A percentile compares a stretch with the other conserved stretches of the same genome.
phyloP scores from a whole-genome alignment of 2,797 vertebrate species.

The Chromis chromis region DNA sequence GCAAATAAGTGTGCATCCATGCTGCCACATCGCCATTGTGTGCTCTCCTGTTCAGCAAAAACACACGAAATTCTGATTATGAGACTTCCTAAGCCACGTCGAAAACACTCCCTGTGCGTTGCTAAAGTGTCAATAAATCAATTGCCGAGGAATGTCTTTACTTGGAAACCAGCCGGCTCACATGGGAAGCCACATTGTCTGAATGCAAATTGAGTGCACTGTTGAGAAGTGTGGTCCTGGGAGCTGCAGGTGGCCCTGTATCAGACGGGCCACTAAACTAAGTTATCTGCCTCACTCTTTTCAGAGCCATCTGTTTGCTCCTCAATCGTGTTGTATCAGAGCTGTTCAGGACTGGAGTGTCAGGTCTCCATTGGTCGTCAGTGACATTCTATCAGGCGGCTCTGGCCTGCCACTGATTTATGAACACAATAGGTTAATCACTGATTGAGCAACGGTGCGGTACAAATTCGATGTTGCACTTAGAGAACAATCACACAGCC shows the following conservation, averaged over 20 bases:
- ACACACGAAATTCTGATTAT: neutral
- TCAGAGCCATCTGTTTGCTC: conserved; percentile 66
- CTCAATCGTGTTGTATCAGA: conserved; percentile 59
- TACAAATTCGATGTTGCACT: conserved; percentile 40
- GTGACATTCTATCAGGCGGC: conserved; percentile 37
- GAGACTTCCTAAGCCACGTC: neutral
- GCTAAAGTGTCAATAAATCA: conserved; percentile 38
- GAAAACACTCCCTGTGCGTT: neutral
- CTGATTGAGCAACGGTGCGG: conserved; percentile 17
- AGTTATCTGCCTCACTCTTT: conserved; percentile 58
- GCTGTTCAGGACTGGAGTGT: conserved; percentile 41
- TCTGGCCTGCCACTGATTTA: conserved; percentile 30
- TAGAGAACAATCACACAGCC: conserved; percentile 26
- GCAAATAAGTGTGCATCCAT: conserved; percentile 12
- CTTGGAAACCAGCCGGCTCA: conserved; percentile 20
- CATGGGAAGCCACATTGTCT: conserved; percentile 34
- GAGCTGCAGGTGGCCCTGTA: conserved; percentile 65
- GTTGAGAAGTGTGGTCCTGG: conserved; percentile 48
- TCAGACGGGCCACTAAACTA: conserved; percentile 60
- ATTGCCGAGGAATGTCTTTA: conserved; percentile 34
- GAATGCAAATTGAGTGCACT: conserved; percentile 34
- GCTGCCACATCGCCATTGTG: neutral
- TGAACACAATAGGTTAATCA: conserved; percentile 34
- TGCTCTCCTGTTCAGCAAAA: conserved; percentile 15
- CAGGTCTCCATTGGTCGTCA: conserved; percentile 47